These are phyloP conservation scores for Lynx canadensis DNA, from an alignment of 2,113 vertebrate genomes.

Conservation along the genomic window DNA sequence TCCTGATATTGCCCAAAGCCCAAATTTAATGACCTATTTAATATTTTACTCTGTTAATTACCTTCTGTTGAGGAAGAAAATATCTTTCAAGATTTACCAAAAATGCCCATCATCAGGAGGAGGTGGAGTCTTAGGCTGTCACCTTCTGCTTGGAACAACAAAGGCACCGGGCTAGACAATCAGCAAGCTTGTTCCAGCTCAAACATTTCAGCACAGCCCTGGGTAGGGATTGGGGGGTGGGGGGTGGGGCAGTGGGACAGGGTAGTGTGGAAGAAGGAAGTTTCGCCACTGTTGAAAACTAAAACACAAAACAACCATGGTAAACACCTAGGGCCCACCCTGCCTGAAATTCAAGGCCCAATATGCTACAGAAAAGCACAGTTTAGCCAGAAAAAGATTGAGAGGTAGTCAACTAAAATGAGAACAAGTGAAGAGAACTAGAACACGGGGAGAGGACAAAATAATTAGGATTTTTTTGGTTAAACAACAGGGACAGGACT, in stretches of 20 bases:
- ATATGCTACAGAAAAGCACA: neutral
- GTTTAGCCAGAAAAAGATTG: neutral
- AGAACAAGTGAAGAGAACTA: neutral
- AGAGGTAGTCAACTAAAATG: neutral
- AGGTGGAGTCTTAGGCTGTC: neutral
- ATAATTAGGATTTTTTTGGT: constrained; percentile 1
- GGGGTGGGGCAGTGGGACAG: neutral
- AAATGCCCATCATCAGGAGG: neutral
- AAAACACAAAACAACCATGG: neutral
- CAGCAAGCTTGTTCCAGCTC: neutral
- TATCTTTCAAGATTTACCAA: neutral
- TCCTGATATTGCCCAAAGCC: neutral
- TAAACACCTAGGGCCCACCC: neutral
- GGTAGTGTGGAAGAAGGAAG: neutral
- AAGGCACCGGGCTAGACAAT: neutral
- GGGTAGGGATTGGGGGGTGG: neutral
- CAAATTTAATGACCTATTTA: neutral
- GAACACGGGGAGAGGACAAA: neutral
- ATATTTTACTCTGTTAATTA: neutral
- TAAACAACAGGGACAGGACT: neutral
- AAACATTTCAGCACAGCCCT: neutral
- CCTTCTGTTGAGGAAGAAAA: neutral
- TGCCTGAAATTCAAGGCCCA: neutral
- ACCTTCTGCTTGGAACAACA: neutral
- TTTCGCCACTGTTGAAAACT: neutral